Evolutionary conservation across 2,888 invertebrate species (phyloP), one percentile per base, ranked within the genome.

Genomic region (Chymomyza amoena): DNA sequence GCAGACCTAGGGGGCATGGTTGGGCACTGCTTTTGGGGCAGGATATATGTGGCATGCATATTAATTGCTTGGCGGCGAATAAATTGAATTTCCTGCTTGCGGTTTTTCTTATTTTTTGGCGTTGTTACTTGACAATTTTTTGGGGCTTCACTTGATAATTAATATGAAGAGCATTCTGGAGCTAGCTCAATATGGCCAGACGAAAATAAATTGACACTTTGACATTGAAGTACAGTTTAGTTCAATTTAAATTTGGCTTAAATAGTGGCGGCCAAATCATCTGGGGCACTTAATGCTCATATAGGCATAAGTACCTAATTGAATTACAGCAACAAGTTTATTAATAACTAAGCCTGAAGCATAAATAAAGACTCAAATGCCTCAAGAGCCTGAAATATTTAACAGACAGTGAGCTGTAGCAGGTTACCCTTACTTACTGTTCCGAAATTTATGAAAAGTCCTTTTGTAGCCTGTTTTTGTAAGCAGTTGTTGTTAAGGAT

Each of bases 31-130:
- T 45, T 10, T 45, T 45, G 39, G 39, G 13, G 13, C 10, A 13
- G 13, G 39, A 4, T 10, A 1, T 7, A 13, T 45, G 39, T 45
- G 39, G 39, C 13, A 13, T 45, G 39, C 39, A 45, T 45, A 45
- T 45, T 45, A 45, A 45, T 45, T 45, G 39, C 39, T 45, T 68
- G 50, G 51, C 25, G 57, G n/a, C 15, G 32, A 66, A 52, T 45
- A 62, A 72, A 69, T 62, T 68, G 56, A 64, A 73, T 71, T 73
- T 71, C 63, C 69, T 45, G 59, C 32, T 45, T 39, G 13, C 39
- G 36, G 25, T 15, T 45, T 45, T 45, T 4, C 39, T 10, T 10
- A 52, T 61, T 54, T 64, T 73, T 39, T 45, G 56, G 6, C 45
- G 32, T 28, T 57, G 60, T 25, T 32, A 45, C 52, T 54, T 61